phyloP scores from a whole-genome alignment of 2,113 vertebrate species.

The Scomber scombrus region DNA sequence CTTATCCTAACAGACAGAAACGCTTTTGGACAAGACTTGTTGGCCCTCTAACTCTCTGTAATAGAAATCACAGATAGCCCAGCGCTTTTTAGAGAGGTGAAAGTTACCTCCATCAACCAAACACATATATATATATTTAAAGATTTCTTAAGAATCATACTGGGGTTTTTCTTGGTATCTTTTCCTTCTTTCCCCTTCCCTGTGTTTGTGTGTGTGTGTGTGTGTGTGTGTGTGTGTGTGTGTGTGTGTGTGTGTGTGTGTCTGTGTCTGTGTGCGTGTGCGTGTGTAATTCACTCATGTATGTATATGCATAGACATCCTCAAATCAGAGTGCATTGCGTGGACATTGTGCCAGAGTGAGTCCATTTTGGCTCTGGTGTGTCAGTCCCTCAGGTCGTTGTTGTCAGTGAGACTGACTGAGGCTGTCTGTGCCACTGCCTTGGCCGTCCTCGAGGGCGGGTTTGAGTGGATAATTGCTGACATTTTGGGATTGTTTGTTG shows the following conservation, averaged over 20 bases:
- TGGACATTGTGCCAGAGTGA: slow-evolving; percentile 26
- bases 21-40: slow-evolving; percentile 39
- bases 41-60: slow-evolving; percentile 34
- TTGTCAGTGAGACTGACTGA: slow-evolving; percentile 18
- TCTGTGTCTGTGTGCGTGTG: too few relatives aligned
- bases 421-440: slow-evolving; percentile 26
- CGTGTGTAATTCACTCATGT: neutral
- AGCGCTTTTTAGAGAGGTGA: slow-evolving; percentile 21
- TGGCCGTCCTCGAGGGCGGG: neutral
- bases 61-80: slow-evolving; percentile 32
- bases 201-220: neutral
- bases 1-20: slow-evolving; percentile 48
- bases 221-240: neutral
- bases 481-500: slow-evolving; percentile 33
- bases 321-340: slow-evolving; percentile 3
- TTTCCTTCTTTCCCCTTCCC: neutral
- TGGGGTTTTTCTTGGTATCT: neutral
- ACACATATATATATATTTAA: neutral
- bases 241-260: neutral
- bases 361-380: slow-evolving; percentile 3
- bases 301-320: slow-evolving; percentile 13
- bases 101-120: neutral
- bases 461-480: slow-evolving; percentile 52
- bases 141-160: too few relatives aligned
- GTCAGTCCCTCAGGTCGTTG: slow-evolving; percentile 21